A percentile compares a stretch with the other conserved stretches of the same genome.
Evolutionary conservation across 1,140 invertebrate genomes (phyloP).

Genomic region (Drosophila pruinosa): DNA sequence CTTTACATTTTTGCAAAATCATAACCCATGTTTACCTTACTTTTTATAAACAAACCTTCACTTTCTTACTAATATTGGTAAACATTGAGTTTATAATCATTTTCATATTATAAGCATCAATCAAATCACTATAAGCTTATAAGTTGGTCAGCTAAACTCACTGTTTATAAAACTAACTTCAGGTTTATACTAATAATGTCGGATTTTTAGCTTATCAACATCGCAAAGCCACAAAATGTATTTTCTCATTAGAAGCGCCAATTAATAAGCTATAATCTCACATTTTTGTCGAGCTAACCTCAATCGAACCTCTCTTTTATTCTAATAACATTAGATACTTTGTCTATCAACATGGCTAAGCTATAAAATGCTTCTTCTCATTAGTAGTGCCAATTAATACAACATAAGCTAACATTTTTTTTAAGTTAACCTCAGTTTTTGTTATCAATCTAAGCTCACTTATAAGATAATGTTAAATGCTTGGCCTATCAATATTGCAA

Average conservation of each 20-base stretch:
- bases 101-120: background rate
- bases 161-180: background rate
- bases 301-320: too few relatives aligned
- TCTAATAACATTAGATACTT: too few relatives aligned
- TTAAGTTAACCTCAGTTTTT: conserved; percentile 5
- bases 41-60: background rate
- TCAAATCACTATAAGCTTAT: background rate
- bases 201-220: background rate
- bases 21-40: background rate
- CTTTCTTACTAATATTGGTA: background rate
- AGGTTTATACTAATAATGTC: background rate
- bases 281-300: conserved; percentile 1
- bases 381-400: background rate
- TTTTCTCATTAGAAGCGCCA: background rate
- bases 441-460: too few relatives aligned
- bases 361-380: background rate
- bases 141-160: background rate
- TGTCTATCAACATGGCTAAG: too few relatives aligned
- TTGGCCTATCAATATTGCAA: background rate
- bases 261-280: background rate
- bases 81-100: too few relatives aligned
- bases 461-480: background rate
- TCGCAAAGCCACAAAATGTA: background rate
- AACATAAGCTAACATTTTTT: background rate
- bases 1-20: background rate